Base-by-base conservation (phyloP, 1,140 invertebrate species). In the Drosophila truncata region DNA sequence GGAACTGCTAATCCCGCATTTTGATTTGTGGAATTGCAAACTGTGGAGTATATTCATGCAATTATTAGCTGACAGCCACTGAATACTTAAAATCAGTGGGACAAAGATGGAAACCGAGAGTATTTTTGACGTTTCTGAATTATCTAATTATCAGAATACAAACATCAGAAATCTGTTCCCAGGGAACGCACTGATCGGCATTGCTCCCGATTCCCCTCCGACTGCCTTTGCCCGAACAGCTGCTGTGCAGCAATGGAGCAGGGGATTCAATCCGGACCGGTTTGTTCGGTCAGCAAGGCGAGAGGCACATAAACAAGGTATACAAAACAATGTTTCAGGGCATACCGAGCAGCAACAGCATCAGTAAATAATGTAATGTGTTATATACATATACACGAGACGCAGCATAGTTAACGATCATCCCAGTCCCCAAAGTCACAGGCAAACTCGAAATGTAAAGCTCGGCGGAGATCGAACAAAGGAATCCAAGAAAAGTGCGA, bases 231-330 rank as follows among this genome's bases (percentile, higher is more conserved):
- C 50, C 54, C 77, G 39, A 69, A 72, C 78, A 85, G 82, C 78
- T 85, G 81, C 47, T 69, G 50, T 80, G 29, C 63, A 69, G 82
- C 72, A 73, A 2, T 20, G 31, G 23, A 39, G 62, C 27, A 27
- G 39, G 60, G 39, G 57, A 54, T 66, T 63, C 60, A 39, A 37
- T 25, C 20, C 49, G 63, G 82, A 86, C 83, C 83, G 83, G 83
- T 86, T 86, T 86, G 62, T 63, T 80, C 61, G 71, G 62, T 33
- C 41, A 64, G 47, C 52, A 44, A 37, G 61, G 50, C 35, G 31
- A 46, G 37, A 37, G 49, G 49, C 67, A 33, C 50, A 54, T 37
- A 57, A 31, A 70, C 64, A 55, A 35, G 33, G 57, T 42, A 73
- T 46, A 79, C 80, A 74, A 69, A 71, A 66, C 64, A 83, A 61